Percentiles rank a stretch among this genome's conserved stretches.
Conservation (phyloP, 1,140 invertebrate genomes). For the Aethina tumida region DNA sequence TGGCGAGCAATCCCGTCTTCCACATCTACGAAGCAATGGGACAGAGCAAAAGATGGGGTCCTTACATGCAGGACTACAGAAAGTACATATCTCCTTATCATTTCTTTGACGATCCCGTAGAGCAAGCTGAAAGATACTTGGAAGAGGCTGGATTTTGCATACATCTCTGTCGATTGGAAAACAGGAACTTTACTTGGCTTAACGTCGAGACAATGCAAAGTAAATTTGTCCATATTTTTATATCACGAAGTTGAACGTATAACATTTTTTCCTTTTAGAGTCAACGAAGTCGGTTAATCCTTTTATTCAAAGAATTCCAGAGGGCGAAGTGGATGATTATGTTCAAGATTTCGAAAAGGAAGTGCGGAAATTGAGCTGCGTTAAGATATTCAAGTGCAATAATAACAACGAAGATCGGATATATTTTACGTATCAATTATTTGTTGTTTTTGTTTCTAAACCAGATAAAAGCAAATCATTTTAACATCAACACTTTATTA, state of each 20-base stretch:
- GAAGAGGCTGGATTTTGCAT: conserved; percentile 55
- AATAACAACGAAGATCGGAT: conserved; percentile 33
- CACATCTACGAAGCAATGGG: conserved; percentile 55
- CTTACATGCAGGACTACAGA: conserved; percentile 56
- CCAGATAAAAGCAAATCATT: conserved; percentile 1
- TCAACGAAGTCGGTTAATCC: conserved; percentile 65
- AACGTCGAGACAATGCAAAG: conserved; percentile 48
- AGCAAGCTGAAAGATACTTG: conserved; percentile 49
- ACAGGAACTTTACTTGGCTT: conserved; percentile 52
- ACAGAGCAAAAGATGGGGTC: conserved; percentile 46
- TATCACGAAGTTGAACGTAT: not conserved
- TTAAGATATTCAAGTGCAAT: conserved; percentile 35
- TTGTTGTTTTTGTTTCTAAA: conserved; percentile 41
- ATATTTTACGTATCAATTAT: conserved; percentile 41
- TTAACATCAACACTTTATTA: too few relatives aligned
- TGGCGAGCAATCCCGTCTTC: conserved; percentile 60
- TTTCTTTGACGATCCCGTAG: conserved; percentile 49
- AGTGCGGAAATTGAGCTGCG: conserved; percentile 37
- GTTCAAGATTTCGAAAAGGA: conserved; percentile 45
- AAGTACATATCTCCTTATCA: conserved; percentile 57
- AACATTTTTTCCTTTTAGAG: conserved; percentile 40
- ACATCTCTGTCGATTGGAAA: conserved; percentile 50
- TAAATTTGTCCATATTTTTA: conserved; percentile 31
- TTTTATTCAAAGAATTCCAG: conserved; percentile 56
- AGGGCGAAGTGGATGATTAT: conserved; percentile 51